Percentiles rank a stretch among this genome's conserved stretches.
Evolutionary conservation across 2,888 invertebrate genomes (phyloP).

Genomic region (Danaus chrysippus): DNA sequence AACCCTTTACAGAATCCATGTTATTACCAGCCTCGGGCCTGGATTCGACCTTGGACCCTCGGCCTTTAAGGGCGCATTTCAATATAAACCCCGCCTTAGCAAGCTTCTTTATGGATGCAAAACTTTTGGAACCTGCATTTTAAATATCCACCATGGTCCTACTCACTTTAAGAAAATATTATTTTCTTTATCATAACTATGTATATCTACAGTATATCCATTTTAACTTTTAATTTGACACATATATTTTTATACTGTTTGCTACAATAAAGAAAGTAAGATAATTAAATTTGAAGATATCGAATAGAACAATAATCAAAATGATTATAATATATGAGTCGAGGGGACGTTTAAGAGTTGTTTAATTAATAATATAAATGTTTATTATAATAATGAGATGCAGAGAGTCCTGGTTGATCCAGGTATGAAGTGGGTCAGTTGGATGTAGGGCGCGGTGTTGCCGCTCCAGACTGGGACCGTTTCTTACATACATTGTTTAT

Average conservation of each 20-base stretch:
- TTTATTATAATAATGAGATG: background rate
- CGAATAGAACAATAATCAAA: no score
- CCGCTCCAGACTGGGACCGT: conserved; percentile 4
- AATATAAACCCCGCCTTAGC: conserved; percentile 26
- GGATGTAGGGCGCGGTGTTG: conserved; percentile 28
- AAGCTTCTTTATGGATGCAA: conserved; percentile 19
- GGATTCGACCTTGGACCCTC: conserved; percentile 22
- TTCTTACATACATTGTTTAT: conserved; percentile 6
- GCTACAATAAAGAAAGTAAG: no score
- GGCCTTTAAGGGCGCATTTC: conserved; percentile 32
- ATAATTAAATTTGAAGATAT: no score
- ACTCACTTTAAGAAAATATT: background rate
- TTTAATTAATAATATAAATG: background rate
- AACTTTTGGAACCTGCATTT: conserved; percentile 17
- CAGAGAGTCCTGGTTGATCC: conserved; percentile 17
- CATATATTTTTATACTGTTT: no score
- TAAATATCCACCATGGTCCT: conserved; percentile 11
- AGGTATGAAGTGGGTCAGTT: conserved; percentile 25
- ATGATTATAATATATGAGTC: no score
- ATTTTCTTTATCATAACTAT: background rate
- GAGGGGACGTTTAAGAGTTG: no score
- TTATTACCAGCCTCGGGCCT: conserved; percentile 8
- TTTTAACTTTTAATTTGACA: background rate
- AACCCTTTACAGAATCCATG: conserved; percentile 5
- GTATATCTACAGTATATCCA: conserved; percentile 2